Evolutionary conservation across 64 coral and sea anemone species (phyloP).

Genomic region (Porites australiensis): DNA sequence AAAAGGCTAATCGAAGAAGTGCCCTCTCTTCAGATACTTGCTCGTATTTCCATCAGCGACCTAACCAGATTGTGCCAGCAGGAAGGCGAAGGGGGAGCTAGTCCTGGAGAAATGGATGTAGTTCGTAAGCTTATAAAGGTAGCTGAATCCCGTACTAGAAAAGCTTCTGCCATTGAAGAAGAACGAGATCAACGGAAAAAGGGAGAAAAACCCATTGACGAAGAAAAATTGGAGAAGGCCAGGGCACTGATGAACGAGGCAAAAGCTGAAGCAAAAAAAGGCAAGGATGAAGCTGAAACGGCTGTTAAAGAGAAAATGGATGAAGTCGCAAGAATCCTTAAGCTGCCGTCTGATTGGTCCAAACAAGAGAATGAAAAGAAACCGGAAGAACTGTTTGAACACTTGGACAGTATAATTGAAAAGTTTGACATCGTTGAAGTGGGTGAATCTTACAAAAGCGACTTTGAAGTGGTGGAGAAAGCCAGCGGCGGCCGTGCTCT

Average conservation of each 20-base stretch:
- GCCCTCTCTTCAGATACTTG: constrained; percentile 14
- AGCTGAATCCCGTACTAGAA: neutral
- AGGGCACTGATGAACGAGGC: constrained; percentile 59
- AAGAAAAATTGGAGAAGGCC: constrained; percentile 62
- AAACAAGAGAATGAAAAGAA: neutral
- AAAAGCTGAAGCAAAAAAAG: constrained; percentile 30
- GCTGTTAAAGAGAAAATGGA: constrained; percentile 22
- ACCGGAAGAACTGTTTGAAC: constrained; percentile 14
- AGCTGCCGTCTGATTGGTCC: constrained; percentile 64
- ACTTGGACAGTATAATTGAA: constrained; percentile 31
- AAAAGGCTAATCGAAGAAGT: neutral
- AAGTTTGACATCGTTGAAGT: constrained; percentile 12
- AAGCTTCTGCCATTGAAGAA: neutral
- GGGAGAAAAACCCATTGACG: constrained; percentile 13
- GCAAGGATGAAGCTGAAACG: constrained; percentile 11
- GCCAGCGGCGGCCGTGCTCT: constrained; percentile 38
- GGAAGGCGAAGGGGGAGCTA: constrained; percentile 18
- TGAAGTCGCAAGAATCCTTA: constrained; percentile 23
- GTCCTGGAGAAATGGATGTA: constrained; percentile 31
- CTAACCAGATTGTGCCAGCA: neutral
- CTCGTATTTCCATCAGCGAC: neutral
- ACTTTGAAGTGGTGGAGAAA: constrained; percentile 29
- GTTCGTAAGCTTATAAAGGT: neutral
- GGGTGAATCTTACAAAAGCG: constrained; percentile 17
- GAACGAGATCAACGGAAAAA: neutral